Evolutionary conservation across 2,888 invertebrate genomes (phyloP).

Genomic region (Meganola albula): DNA sequence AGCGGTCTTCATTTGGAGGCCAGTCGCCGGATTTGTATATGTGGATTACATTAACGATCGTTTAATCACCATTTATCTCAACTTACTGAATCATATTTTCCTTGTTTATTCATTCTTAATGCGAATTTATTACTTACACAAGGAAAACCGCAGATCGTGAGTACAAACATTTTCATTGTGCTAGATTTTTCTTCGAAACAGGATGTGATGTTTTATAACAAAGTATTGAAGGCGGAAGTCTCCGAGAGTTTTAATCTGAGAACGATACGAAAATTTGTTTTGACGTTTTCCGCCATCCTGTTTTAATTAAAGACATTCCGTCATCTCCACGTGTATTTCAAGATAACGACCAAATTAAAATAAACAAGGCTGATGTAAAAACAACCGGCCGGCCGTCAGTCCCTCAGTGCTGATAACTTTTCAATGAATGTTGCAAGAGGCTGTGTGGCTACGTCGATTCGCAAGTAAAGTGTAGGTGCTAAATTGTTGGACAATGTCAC

Average conservation of each 20-base stretch:
- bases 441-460: constrained; percentile 24
- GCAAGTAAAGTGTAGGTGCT: constrained; percentile 46
- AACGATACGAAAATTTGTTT: constrained; percentile 38
- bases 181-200: constrained; percentile 44
- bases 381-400: constrained; percentile 13
- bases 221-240: constrained; percentile 37
- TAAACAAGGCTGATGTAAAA: constrained; percentile 18
- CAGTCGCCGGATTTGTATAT: constrained; percentile 57
- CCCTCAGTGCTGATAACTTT: constrained; percentile 17
- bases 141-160: constrained; percentile 42
- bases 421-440: constrained; percentile 33
- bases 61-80: constrained; percentile 39
- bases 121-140: constrained; percentile 22
- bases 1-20: constrained; percentile 62
- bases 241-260: constrained; percentile 27
- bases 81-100: constrained; percentile 27
- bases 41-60: constrained; percentile 42
- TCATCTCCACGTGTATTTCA: constrained; percentile 23
- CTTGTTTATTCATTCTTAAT: constrained; percentile 25
- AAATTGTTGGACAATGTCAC: constrained; percentile 51
- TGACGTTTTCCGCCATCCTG: constrained; percentile 40
- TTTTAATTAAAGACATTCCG: constrained; percentile 23
- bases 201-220: constrained; percentile 42
- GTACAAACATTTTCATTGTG: constrained; percentile 33
- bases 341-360: constrained; percentile 16